These are phyloP conservation scores for Craniophora ligustri DNA, from an alignment of 2,888 invertebrate genomes.

Conservation along the genomic window DNA sequence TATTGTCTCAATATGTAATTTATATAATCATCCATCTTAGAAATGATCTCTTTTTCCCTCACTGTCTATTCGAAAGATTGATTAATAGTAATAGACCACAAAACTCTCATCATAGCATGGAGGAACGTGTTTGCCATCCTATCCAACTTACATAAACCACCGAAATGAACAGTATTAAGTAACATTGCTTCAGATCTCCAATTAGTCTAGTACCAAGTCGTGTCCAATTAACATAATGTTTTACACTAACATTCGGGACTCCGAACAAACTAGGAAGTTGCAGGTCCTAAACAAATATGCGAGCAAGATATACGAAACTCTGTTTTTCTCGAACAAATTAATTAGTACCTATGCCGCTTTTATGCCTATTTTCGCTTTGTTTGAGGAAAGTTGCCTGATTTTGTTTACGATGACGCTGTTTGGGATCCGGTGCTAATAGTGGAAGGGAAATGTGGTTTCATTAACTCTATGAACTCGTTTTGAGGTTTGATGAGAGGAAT, in stretches of 20 bases:
- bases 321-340: constrained; percentile 55
- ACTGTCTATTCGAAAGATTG: too few relatives aligned
- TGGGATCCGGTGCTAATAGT: constrained; percentile 40
- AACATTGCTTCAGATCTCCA: constrained; percentile 12
- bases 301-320: constrained; percentile 26
- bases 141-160: too few relatives aligned
- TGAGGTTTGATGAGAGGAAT: constrained; percentile 23
- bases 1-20: too few relatives aligned
- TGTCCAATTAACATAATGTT: constrained; percentile 52
- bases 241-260: constrained; percentile 34
- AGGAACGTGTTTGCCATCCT: too few relatives aligned
- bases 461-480: constrained; percentile 21
- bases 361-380: constrained; percentile 46
- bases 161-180: constrained; percentile 20
- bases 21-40: too few relatives aligned
- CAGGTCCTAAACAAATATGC: constrained; percentile 52
- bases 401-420: constrained; percentile 51
- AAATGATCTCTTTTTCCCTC: too few relatives aligned
- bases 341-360: too few relatives aligned
- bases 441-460: constrained; percentile 27
- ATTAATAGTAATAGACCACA: too few relatives aligned
- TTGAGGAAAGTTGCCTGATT: constrained; percentile 46
- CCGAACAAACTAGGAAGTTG: constrained; percentile 40
- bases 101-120: too few relatives aligned
- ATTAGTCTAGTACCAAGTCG: constrained; percentile 32